A percentile compares a stretch with the other conserved stretches of the same genome.
phyloP scores from a whole-genome alignment of 1,140 invertebrate species.

The Xylocopa sonorina region DNA sequence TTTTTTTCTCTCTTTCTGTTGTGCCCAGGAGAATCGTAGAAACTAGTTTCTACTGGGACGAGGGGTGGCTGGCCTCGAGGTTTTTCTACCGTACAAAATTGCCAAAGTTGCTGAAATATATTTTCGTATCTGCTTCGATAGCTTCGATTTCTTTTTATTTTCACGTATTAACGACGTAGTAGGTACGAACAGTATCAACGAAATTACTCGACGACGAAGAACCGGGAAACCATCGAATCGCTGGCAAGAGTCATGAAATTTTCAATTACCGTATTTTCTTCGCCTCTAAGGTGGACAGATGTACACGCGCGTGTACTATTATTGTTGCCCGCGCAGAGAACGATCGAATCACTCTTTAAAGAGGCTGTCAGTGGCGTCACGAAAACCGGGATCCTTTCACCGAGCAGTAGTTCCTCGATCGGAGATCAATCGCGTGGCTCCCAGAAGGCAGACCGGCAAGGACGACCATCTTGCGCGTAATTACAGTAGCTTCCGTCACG shows the following conservation, averaged over 20 bases:
- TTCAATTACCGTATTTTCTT: no score
- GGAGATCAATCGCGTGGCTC: constrained; percentile 54
- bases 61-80: neutral
- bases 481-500: constrained; percentile 69
- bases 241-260: no score
- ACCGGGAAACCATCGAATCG: no score
- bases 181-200: no score
- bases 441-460: constrained; percentile 13
- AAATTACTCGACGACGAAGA: no score
- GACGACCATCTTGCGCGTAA: constrained; percentile 67
- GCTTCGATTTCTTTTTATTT: no score
- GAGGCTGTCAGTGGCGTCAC: constrained; percentile 2
- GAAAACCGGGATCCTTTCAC: constrained; percentile 54
- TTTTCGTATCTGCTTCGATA: no score
- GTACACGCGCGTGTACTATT: no score
- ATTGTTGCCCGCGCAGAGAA: neutral
- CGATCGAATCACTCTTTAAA: constrained; percentile 4
- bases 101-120: no score
- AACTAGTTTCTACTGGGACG: constrained; percentile 13
- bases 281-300: no score
- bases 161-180: no score
- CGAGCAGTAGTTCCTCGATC: constrained; percentile 55
- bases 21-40: constrained; percentile 20
- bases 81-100: no score
- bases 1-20: neutral